These are phyloP conservation scores for Lissonota sp. DNA, from an alignment of 2,888 invertebrate genomes.

Conservation along the genomic window DNA sequence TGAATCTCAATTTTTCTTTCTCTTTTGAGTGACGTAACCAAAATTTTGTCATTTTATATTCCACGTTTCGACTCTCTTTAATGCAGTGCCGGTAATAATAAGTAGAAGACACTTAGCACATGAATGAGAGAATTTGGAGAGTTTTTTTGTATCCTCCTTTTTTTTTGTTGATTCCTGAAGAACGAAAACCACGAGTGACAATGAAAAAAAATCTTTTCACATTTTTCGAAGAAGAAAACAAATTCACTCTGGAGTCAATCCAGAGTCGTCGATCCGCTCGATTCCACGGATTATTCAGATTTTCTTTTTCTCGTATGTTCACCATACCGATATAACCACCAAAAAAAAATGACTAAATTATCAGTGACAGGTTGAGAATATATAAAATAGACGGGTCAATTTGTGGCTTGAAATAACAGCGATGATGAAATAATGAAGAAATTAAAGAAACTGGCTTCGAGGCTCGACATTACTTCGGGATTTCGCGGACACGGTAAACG, in stretches of 20 bases:
- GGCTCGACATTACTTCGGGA: slow-evolving; percentile 39
- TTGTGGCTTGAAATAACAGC: slow-evolving; percentile 2
- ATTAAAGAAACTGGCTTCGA: slow-evolving; percentile 53
- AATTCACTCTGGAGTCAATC: slow-evolving; percentile 42
- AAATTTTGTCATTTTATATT: slow-evolving; percentile 48
- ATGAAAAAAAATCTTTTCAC: slow-evolving; percentile 37
- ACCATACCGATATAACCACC: slow-evolving; percentile 14
- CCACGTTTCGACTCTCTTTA: slow-evolving; percentile 21
- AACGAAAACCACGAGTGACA: slow-evolving; percentile 33
- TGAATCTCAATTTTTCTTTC: slow-evolving; percentile 23
- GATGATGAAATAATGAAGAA: slow-evolving; percentile 57
- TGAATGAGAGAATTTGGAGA: slow-evolving; percentile 51
- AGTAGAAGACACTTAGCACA: slow-evolving; percentile 57
- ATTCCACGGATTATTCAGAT: slow-evolving; percentile 47
- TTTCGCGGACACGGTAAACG: slow-evolving; percentile 38
- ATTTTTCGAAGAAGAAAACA: background rate
- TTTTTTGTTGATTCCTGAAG: slow-evolving; percentile 1
- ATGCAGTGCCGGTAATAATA: background rate
- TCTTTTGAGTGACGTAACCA: background rate
- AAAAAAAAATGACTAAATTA: slow-evolving; percentile 40
- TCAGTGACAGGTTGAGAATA: slow-evolving; percentile 50
- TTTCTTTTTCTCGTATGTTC: slow-evolving; percentile 24
- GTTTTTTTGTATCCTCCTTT: slow-evolving; percentile 27
- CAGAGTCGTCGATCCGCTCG: slow-evolving; percentile 25
- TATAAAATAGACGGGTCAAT: slow-evolving; percentile 54